Conservation (phyloP, 2,113 vertebrate species). For the Chionodraco myersi region DNA sequence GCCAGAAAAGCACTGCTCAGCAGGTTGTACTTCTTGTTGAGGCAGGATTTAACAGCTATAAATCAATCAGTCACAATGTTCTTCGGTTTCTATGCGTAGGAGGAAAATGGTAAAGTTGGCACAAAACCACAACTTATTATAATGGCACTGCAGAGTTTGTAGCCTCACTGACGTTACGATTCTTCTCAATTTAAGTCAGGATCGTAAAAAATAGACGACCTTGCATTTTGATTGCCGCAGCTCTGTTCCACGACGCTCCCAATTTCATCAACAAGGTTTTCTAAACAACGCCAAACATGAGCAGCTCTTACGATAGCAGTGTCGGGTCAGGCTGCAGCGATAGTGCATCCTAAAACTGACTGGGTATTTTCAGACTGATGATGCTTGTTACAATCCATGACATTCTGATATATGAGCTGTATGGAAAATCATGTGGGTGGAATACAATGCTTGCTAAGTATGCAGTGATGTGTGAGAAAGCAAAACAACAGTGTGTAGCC, state of each 20-base stretch:
- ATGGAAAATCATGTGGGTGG: conserved; percentile 28
- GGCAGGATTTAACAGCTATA: conserved; percentile 14
- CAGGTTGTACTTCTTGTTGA: conserved; percentile 28
- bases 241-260: background rate
- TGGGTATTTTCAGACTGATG: conserved; percentile 22
- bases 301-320: background rate
- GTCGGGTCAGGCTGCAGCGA: background rate
- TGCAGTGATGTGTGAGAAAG: conserved; percentile 40
- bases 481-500: conserved; percentile 37
- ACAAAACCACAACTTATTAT: background rate
- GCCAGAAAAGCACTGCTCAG: conserved; percentile 6
- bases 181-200: background rate
- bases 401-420: conserved; percentile 56
- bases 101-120: conserved; percentile 27
- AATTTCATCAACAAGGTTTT: background rate
- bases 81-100: background rate
- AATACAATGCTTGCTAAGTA: background rate
- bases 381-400: conserved; percentile 39
- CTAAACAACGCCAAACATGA: background rate
- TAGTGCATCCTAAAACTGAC: background rate
- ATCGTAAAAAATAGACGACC: background rate
- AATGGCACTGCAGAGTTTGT: background rate
- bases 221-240: background rate
- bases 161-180: background rate
- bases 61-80: conserved; percentile 7